phyloP scores from a whole-genome alignment of 2,888 invertebrate species.

The Ochropacha duplaris region DNA sequence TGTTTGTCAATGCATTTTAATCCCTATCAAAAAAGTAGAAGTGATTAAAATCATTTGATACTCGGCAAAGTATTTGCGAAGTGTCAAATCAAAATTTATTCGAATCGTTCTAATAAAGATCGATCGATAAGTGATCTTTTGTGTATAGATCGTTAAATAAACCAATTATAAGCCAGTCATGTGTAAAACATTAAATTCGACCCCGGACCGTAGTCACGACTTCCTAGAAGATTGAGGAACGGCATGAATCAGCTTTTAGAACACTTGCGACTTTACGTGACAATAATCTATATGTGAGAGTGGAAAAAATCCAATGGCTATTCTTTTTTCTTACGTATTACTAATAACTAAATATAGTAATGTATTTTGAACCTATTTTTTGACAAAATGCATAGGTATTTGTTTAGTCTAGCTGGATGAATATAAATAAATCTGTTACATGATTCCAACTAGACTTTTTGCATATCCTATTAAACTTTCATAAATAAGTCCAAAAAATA shows the following conservation, averaged over 20 bases:
- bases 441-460: too few species aligned
- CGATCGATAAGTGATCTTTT: conserved; percentile 24
- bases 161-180: conserved; percentile 63
- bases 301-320: too few species aligned
- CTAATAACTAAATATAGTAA: too few species aligned
- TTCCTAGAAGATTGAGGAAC: neutral
- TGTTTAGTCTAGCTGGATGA: too few species aligned
- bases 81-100: conserved; percentile 40
- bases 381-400: too few species aligned
- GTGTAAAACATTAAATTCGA: conserved; percentile 56
- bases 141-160: conserved; percentile 39
- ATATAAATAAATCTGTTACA: too few species aligned
- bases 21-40: conserved; percentile 15
- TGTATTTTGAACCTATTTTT: too few species aligned
- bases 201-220: conserved; percentile 25
- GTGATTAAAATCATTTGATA: conserved; percentile 12
- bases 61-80: conserved; percentile 8
- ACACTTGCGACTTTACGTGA: neutral
- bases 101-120: conserved; percentile 49
- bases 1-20: neutral
- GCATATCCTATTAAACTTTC: too few species aligned
- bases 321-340: too few species aligned
- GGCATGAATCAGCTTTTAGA: neutral
- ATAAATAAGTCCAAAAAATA: too few species aligned
- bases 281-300: neutral